Percentiles rank a stretch among this genome's conserved stretches.
Conservation (phyloP, 2,113 vertebrate genomes). For the Marmota monax region DNA sequence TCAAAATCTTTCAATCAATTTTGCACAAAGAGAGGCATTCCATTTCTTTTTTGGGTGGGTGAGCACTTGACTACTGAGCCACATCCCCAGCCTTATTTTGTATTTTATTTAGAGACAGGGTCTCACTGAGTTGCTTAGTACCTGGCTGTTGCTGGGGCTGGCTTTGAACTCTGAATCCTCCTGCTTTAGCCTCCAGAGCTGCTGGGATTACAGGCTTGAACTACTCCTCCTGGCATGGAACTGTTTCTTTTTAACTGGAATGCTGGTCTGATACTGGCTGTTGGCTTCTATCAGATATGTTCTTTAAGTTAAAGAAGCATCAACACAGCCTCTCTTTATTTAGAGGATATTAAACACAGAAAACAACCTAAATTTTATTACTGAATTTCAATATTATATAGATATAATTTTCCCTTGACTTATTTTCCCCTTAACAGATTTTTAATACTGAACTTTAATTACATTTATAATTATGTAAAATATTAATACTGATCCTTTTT, state of each 20-base stretch:
- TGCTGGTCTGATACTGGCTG: background rate
- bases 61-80: too few relatives aligned
- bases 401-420: background rate
- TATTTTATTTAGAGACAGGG: too few relatives aligned
- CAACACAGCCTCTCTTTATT: background rate
- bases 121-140: too few relatives aligned
- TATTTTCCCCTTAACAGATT: conserved; percentile 29
- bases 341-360: background rate
- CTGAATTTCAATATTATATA: background rate
- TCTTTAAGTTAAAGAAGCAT: background rate
- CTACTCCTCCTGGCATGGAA: background rate
- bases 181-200: too few relatives aligned
- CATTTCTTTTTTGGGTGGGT: background rate
- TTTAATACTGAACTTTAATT: conserved; percentile 3
- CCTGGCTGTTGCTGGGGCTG: too few relatives aligned
- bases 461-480: background rate
- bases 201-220: too few relatives aligned
- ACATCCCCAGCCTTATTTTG: too few relatives aligned
- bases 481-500: background rate
- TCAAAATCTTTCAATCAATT: conserved; percentile 31
- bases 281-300: background rate
- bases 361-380: conserved; percentile 34
- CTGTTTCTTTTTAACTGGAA: background rate
- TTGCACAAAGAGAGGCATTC: background rate
- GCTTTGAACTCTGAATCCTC: too few relatives aligned